These are phyloP conservation scores for Microcebus murinus DNA, from an alignment of 2,113 vertebrate genomes.

Conservation along the genomic window DNA sequence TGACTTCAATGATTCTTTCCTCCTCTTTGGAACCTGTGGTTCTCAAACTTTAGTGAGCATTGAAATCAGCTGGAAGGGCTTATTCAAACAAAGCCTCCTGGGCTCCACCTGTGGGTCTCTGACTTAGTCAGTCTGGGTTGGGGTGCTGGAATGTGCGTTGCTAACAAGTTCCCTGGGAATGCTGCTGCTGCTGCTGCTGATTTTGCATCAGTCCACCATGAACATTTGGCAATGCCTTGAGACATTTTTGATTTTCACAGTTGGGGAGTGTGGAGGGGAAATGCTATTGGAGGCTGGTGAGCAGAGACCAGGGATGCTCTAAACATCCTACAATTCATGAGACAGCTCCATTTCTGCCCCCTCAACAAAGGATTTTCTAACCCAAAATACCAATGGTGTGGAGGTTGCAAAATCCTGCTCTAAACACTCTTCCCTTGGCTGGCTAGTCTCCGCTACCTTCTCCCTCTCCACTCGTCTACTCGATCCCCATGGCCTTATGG, in stretches of 20 bases:
- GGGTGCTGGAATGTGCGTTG: neutral
- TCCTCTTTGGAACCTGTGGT: neutral
- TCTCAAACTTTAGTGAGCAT: neutral
- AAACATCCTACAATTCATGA: neutral
- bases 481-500: accelerated
- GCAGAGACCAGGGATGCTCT: neutral
- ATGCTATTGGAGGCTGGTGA: neutral
- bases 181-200: neutral
- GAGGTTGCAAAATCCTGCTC: neutral
- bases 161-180: neutral
- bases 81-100: neutral
- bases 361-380: neutral
- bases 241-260: neutral
- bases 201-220: neutral
- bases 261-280: neutral
- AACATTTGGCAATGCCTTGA: neutral
- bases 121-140: neutral
- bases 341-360: accelerated
- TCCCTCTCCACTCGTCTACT: neutral
- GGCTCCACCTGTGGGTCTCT: neutral
- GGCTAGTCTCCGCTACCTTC: neutral
- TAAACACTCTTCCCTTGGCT: neutral
- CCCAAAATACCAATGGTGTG: neutral
- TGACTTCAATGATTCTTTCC: neutral
- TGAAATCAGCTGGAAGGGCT: neutral